These are phyloP conservation scores for Labrus mixtus DNA, from an alignment of 2,113 vertebrate genomes.

Conservation along the genomic window DNA sequence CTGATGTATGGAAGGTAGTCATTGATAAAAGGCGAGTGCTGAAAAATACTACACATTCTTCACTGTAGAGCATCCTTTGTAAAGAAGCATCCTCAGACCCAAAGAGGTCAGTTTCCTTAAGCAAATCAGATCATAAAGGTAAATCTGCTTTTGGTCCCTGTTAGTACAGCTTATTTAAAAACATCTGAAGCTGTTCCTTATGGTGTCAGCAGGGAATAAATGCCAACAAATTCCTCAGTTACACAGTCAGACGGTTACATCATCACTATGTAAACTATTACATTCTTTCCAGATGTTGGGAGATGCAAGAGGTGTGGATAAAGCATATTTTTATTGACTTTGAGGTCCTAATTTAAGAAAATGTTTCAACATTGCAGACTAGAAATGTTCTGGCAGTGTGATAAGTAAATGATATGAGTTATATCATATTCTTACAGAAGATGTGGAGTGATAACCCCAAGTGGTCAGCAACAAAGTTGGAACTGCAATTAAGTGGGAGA, in stretches of 20 bases:
- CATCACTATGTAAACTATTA: neutral
- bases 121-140: neutral
- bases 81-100: neutral
- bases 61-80: neutral
- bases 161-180: neutral
- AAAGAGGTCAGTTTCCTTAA: neutral
- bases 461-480: slow-evolving; percentile 40
- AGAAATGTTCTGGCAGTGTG: neutral
- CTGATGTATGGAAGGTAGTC: neutral
- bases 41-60: neutral
- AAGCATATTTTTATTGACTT: neutral
- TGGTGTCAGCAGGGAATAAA: neutral
- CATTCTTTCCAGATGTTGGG: neutral
- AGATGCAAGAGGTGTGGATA: neutral
- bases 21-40: neutral
- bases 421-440: neutral
- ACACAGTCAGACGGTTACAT: neutral
- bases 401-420: too few relatives aligned
- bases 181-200: slow-evolving; percentile 7
- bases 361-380: neutral
- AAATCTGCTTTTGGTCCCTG: neutral
- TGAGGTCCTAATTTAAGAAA: neutral
- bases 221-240: neutral
- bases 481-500: slow-evolving; percentile 14
- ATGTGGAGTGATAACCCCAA: slow-evolving; percentile 32